These are phyloP conservation scores for Crotalus helleri DNA, from an alignment of 2,113 vertebrate species.

Conservation along the genomic window DNA sequence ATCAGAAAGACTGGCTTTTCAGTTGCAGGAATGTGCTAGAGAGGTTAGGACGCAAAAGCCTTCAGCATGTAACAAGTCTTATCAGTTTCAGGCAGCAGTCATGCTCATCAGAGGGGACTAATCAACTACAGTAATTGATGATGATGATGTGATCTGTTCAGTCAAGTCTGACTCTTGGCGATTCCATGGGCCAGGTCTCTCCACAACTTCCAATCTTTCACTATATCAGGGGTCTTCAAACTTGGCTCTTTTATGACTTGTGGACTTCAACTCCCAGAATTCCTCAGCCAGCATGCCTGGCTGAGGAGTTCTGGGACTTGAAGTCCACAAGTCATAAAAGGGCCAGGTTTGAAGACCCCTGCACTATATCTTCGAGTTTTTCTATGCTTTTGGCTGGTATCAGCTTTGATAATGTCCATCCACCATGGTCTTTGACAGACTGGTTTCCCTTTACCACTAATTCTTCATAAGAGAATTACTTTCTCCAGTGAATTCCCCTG, in stretches of 20 bases:
- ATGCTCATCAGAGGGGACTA: not conserved
- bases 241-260: too few species aligned
- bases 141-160: not conserved
- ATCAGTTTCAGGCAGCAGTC: not conserved
- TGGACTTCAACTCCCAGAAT: too few species aligned
- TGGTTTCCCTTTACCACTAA: not conserved
- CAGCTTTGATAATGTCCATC: not conserved
- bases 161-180: not conserved
- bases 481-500: not conserved
- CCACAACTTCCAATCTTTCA: not conserved
- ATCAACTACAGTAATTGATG: not conserved
- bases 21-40: not conserved
- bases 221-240: not conserved
- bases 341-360: too few species aligned
- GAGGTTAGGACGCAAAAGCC: not conserved
- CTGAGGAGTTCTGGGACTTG: too few species aligned
- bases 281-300: too few species aligned
- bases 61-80: not conserved
- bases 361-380: not conserved
- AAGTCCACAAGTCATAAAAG: too few species aligned
- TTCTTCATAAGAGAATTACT: not conserved
- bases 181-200: not conserved
- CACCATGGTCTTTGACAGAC: not conserved
- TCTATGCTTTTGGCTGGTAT: not conserved
- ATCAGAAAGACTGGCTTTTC: not conserved